Percentiles rank a stretch among this genome's conserved stretches.
Evolutionary conservation across 35 echinoderm and acorn worm species (phyloP).

Genomic region (Amphiura filiformis): DNA sequence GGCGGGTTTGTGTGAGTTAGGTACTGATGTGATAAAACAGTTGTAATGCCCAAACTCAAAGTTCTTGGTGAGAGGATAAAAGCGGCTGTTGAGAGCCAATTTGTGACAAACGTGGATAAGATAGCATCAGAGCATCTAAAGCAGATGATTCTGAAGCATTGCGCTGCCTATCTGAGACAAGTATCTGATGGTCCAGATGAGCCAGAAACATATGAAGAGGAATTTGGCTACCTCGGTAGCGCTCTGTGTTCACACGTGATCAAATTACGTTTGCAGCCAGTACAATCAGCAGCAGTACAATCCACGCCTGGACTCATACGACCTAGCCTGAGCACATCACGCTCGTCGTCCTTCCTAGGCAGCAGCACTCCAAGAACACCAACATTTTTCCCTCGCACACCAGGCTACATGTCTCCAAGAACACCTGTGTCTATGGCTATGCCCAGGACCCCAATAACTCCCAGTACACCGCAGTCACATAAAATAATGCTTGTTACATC

Average conservation of each 20-base stretch:
- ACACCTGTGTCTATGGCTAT: not conserved
- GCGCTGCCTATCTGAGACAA: conserved; percentile 72
- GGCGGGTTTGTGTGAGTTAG: conserved; percentile 77
- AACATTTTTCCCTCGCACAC: not conserved
- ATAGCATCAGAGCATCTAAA: conserved; percentile 90
- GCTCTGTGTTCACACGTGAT: conserved; percentile 77
- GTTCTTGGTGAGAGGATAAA: conserved; percentile 74
- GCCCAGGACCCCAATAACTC: conserved; percentile 7
- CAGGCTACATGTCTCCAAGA: not conserved
- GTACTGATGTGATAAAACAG: conserved; percentile 82
- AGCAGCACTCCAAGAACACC: not conserved
- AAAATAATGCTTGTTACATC: not conserved
- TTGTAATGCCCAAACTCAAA: conserved; percentile 76
- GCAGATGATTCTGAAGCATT: conserved; percentile 91
- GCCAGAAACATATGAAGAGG: conserved; percentile 65
- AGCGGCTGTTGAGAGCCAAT: conserved; percentile 47
- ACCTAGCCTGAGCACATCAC: not conserved
- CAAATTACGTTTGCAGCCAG: conserved; percentile 81
- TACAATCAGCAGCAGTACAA: conserved; percentile 8
- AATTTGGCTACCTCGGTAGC: conserved; percentile 83
- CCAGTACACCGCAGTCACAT: not conserved
- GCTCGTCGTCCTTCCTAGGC: not conserved
- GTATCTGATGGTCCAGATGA: conserved; percentile 61
- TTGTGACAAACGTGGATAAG: conserved; percentile 88
- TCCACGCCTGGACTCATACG: conserved; percentile 6